Evolutionary conservation across 2,888 invertebrate species (phyloP), one percentile per base, ranked within the genome.

Genomic region (Hirtodrosophila alboralis): DNA sequence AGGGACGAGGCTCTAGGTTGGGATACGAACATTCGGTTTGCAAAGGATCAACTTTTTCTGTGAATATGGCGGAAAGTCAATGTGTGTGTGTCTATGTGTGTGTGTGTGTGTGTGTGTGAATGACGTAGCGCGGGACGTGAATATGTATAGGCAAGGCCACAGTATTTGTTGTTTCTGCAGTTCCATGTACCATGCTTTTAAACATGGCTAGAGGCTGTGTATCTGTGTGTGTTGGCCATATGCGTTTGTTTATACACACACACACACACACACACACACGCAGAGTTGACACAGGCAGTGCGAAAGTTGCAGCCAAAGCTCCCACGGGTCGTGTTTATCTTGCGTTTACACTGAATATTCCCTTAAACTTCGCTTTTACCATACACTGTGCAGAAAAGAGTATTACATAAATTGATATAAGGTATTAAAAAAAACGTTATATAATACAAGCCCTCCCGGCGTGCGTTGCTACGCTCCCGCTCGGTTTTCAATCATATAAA

Each of bases 301-400:
- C 56, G 68, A 73, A 71, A 71, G 64, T 71, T 71, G 74, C 65
- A 70, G 45, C 34, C 58, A 58, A 65, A 56, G 49, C 61, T 78
- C 85, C 72, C 85, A 48, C 14, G 78, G 68, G 85, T 72, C 83
- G 47, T 81, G 85, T 79, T 79, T 79, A 84, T 79, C 85, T 79
- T 79, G 59, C 64, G 81, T 75, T 81, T 75, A 75, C 85, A 60
- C 54, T 63, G 75, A 43, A 65, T 68, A 81, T 81, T 72, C 79
- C 59, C 72, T 81, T 68, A 43, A 68, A 78, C 72, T 81, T 74
- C 45, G 36, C 49, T 23, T 31, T 41, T 43, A 18, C 8, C 48
- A 12, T 33, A 9, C 48, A 33, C 54, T 33, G 23, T 1, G 3
- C 30, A 7, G 38, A 47, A 54, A 13, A 2, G 23, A 6, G 6